Percentiles rank a stretch among this genome's conserved stretches.
phyloP scores from a whole-genome alignment of 2,797 vertebrate species.

The Sebastes alutus region DNA sequence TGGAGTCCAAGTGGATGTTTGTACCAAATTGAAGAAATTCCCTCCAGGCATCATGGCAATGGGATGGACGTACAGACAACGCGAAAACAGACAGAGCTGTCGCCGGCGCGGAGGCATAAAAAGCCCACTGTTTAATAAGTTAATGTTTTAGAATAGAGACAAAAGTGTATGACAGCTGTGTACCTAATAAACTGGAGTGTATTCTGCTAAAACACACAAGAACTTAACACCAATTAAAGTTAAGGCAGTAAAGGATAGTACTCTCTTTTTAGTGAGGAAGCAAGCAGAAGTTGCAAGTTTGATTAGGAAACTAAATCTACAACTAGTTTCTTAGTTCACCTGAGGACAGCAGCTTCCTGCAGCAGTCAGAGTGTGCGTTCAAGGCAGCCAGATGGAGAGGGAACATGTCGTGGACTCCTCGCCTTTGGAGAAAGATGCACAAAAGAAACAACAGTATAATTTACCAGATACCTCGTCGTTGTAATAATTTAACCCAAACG shows the following conservation, averaged over 20 bases:
- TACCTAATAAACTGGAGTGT: not conserved
- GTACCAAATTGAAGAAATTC: too few relatives aligned
- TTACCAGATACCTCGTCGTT: rapidly evolving
- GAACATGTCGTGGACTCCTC: constrained; percentile 96
- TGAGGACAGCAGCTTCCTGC: constrained; percentile 91
- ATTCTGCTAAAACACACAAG: not conserved
- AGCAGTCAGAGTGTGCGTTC: constrained; percentile 96
- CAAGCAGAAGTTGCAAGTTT: not conserved
- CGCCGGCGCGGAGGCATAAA: too few relatives aligned
- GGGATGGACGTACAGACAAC: too few relatives aligned
- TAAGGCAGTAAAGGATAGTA: not conserved
- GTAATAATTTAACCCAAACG: not conserved
- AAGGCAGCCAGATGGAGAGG: constrained; percentile 95
- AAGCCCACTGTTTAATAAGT: too few relatives aligned
- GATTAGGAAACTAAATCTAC: not conserved
- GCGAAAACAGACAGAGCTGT: too few relatives aligned
- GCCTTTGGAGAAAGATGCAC: constrained; percentile 76
- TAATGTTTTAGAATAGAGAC: too few relatives aligned
- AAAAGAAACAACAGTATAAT: not conserved
- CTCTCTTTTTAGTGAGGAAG: not conserved
- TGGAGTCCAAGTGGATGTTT: too few relatives aligned
- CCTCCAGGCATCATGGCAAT: too few relatives aligned
- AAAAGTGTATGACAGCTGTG: too few relatives aligned
- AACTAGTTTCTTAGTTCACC: constrained; percentile 54
- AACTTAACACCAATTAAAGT: not conserved